Evolutionary conservation across 53 echinoderm and acorn worm species (phyloP).

Genomic region (Actinopyga echinites): DNA sequence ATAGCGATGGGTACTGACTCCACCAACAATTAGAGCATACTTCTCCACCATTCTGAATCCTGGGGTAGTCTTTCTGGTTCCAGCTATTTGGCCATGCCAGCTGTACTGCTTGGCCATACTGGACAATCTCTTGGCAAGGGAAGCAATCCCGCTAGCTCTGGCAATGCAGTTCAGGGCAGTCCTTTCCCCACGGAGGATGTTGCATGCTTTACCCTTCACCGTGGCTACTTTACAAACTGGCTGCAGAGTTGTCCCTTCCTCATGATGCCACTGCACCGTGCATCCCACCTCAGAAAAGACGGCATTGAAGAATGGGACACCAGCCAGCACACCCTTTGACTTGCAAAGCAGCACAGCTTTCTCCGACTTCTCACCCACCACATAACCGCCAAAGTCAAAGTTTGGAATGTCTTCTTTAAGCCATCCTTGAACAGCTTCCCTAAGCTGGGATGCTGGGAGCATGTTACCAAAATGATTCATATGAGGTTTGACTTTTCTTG

Average conservation of each 20-base stretch:
- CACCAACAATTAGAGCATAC: conserved; percentile 86
- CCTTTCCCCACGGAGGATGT: conserved; percentile 85
- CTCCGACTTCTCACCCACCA: conserved; percentile 84
- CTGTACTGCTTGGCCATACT: conserved; percentile 58
- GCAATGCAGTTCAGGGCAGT: conserved; percentile 83
- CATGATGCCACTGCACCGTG: conserved; percentile 68
- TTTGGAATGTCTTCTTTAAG: conserved; percentile 83
- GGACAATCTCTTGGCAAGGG: conserved; percentile 61
- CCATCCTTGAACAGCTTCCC: conserved; percentile 71
- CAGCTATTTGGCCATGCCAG: conserved; percentile 89
- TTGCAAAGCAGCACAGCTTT: conserved; percentile 91
- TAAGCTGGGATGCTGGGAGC: conserved; percentile 58
- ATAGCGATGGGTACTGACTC: conserved; percentile 91
- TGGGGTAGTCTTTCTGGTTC: conserved; percentile 93
- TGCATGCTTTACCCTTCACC: conserved; percentile 78
- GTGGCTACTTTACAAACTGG: conserved; percentile 77
- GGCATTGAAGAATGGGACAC: conserved; percentile 91
- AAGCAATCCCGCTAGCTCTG: conserved; percentile 87
- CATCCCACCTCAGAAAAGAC: conserved; percentile 80
- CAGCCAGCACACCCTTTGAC: conserved; percentile 90
- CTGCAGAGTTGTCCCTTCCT: conserved; percentile 73
- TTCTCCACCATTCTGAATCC: conserved; percentile 98
- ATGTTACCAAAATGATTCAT: conserved; percentile 27
- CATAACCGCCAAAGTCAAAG: conserved; percentile 91
- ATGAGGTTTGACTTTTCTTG: too few relatives aligned